Evolutionary conservation across 2,888 invertebrate genomes (phyloP).

Genomic region (Dichetophora obliterata): DNA sequence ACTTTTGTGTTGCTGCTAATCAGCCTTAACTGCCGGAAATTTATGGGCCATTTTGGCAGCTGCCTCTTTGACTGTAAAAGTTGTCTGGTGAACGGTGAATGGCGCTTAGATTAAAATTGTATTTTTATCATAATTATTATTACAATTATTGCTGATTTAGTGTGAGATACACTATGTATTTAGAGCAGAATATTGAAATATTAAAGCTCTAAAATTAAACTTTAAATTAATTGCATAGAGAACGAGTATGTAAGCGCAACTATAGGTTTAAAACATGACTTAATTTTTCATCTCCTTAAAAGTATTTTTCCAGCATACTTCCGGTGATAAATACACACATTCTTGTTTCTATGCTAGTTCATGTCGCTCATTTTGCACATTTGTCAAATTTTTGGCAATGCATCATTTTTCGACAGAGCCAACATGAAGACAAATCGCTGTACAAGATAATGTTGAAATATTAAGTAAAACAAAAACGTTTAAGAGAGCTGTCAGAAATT

Average conservation of each 20-base stretch:
- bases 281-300: too few relatives aligned
- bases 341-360: too few relatives aligned
- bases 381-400: slow-evolving; percentile 64
- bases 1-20: background rate
- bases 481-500: background rate
- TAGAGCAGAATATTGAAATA: background rate
- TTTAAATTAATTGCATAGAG: too few relatives aligned
- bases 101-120: background rate
- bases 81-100: background rate
- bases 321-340: too few relatives aligned
- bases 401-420: slow-evolving; percentile 63
- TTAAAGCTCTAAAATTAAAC: too few relatives aligned
- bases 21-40: slow-evolving; percentile 60
- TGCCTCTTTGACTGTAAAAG: slow-evolving; percentile 13
- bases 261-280: too few relatives aligned
- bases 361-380: slow-evolving; percentile 60
- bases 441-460: slow-evolving; percentile 25
- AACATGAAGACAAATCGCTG: slow-evolving; percentile 62
- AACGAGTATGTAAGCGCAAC: too few relatives aligned
- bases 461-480: background rate
- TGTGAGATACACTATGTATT: background rate
- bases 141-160: background rate
- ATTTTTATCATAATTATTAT: background rate
- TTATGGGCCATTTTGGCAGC: slow-evolving; percentile 58
- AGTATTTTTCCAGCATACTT: too few relatives aligned